Percentiles rank a stretch among this genome's conserved stretches.
Conservation (phyloP, 2,888 invertebrate species). For the Harpagoxenus sublaevis region DNA sequence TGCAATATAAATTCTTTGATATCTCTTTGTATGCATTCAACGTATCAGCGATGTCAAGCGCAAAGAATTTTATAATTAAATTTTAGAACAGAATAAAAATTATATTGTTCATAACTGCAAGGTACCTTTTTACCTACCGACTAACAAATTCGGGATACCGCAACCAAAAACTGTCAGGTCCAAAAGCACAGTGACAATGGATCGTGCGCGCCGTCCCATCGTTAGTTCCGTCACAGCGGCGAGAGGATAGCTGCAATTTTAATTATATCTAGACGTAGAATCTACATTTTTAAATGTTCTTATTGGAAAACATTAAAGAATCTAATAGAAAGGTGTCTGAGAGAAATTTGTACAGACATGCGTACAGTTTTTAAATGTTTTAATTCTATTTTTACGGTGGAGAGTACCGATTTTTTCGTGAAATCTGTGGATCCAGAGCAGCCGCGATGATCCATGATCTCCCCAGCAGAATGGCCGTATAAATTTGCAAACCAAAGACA, state of each 20-base stretch:
- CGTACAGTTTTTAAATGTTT: not conserved
- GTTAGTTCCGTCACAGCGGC: constrained; percentile 94
- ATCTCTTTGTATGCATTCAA: not conserved
- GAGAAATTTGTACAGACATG: not conserved
- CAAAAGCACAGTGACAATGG: constrained; percentile 90
- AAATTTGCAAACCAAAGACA: constrained; percentile 91
- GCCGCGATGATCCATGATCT: constrained; percentile 94
- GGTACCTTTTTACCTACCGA: constrained; percentile 87
- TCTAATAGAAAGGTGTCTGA: not conserved
- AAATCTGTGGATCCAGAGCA: constrained; percentile 90
- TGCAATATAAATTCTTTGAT: not conserved
- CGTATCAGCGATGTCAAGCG: not conserved
- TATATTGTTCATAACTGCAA: constrained; percentile 3
- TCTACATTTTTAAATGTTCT: constrained; percentile 1
- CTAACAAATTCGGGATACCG: constrained; percentile 93
- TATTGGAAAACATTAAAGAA: not conserved
- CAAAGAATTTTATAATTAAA: not conserved
- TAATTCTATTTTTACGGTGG: not conserved
- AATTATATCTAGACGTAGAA: not conserved
- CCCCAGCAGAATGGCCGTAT: constrained; percentile 93
- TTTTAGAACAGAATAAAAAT: not conserved
- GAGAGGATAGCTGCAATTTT: constrained; percentile 91
- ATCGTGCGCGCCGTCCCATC: constrained; percentile 89
- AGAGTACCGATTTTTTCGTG: constrained; percentile 87
- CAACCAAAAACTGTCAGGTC: constrained; percentile 93